These are phyloP conservation scores for Spinus olivaceus DNA, from an alignment of 2,797 vertebrate species.

Conservation along the genomic window DNA sequence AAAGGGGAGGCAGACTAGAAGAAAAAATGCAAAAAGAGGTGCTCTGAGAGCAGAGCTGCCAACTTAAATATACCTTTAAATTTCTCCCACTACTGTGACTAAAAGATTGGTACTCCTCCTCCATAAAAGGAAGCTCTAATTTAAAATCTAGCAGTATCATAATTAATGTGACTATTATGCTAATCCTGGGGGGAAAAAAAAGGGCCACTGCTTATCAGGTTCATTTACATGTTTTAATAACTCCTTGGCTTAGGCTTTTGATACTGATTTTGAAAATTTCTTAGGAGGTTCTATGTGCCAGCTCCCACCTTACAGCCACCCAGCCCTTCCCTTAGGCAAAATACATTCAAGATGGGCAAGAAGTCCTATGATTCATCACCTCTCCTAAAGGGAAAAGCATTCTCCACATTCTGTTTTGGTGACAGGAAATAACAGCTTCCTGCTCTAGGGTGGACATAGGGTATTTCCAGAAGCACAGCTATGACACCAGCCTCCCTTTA, in stretches of 20 bases:
- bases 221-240: conserved; percentile 37
- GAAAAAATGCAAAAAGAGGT: neutral
- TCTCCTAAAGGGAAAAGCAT: neutral
- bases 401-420: fast-evolving
- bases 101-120: neutral
- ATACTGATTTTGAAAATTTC: neutral
- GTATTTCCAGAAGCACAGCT: neutral
- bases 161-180: neutral
- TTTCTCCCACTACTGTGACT: neutral
- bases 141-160: neutral
- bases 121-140: neutral
- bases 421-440: neutral
- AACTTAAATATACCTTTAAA: neutral
- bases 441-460: neutral
- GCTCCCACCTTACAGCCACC: neutral
- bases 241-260: neutral
- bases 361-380: fast-evolving
- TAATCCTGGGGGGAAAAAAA: neutral
- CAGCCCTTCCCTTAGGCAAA: neutral
- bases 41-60: neutral
- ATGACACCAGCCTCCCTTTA: neutral
- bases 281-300: neutral
- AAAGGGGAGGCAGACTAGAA: neutral
- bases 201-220: neutral
- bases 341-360: fast-evolving